Base-by-base conservation (phyloP, 2,113 vertebrate genomes). In the Astatoreochromis straeleni region DNA sequence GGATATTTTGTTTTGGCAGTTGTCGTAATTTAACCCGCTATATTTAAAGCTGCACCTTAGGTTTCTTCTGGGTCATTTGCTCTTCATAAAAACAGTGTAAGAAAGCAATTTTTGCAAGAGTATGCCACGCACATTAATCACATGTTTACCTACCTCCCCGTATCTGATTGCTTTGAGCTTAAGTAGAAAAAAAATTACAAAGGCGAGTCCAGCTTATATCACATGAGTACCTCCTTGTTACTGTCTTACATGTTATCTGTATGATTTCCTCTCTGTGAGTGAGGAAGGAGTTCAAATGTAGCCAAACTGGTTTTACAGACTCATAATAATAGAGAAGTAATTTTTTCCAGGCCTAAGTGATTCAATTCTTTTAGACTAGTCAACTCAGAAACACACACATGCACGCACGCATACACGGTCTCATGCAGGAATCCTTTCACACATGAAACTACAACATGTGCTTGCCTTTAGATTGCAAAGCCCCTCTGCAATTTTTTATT, bases 401-500 rank as follows among this genome's bases (percentile, higher is more conserved):
- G 35, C 65, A 16, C 2, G 5, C 65, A 70, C n/a, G 3, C 35
- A 42, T 40, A 40, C n/a, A 42, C 1, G 0, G 1, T 73, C 40
- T 73, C 21, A 7, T 47, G 16, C 9, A 47, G 24, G 68, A 47
- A 47, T 75, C 68, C 40, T 47, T 19, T 29, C 14, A 17, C 9
- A 45, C 21, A 31, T 29, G 42, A 78, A 78, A 31, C 24, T 19
- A 49, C 9, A 12, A 40, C n/a, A 82, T 68, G 58, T 80, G 70
- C 75, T 80, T 54, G 81, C 31, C 38, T 26, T 33, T 75, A 85
- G 83, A 88, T 87, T 82, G 84, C 9, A 14, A 58, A 47, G 54
- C 16, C 38, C 82, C 81, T 83, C 40, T 82, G 53, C 58, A 60
- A 80, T 81, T 88, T 82, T 91, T 80, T 73, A 55, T 86, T 60